Evolutionary conservation across 2,888 invertebrate genomes (phyloP), one percentile per base, ranked within the genome.

Genomic region (Digitonthophagus gazella): DNA sequence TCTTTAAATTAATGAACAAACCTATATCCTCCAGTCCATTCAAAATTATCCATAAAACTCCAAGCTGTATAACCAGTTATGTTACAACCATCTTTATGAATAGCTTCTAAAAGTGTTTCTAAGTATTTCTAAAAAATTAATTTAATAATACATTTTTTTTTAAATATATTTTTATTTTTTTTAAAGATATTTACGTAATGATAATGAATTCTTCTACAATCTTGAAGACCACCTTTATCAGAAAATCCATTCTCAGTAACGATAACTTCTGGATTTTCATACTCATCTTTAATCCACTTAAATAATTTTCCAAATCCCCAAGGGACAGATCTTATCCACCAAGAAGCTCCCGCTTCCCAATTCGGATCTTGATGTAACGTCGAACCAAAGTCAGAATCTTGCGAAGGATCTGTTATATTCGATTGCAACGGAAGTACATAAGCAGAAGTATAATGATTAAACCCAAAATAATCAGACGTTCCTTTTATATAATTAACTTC

Each of bases 31-130:
- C 85, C 84, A 70, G 85, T 84, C 93, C 93, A 94, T 80, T 95
- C 93, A 80, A 90, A 92, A 78, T 92, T 92, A 77, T 95, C 94
- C 81, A 94, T 85, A 11, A 95, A 81, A 72, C 91, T 91, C 93
- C 93, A 93, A 67, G 89, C 88, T 0, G 91, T 88, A 77, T 93
- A 95, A 0, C 89, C 91, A 3, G 83, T 78, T 0, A 91, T 85
- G 64, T 83, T 83, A 72, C 88, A 89, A 0, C 85, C 85, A 77
- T 90, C 89, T 58, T 85, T 83, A 0, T 78, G 74, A 0, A 90
- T 76, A 0, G 88, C 87, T 1, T 80, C 74, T 57, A 85, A 80
- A 11, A 88, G 64, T 0, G 84, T 77, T 14, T 82, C 79, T 6
- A 88, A 75, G 73, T 88, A 86, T 2, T 58, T 28, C 71, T 72